Conservation (phyloP, 2,797 vertebrate species). For the Gastrophryne carolinensis region DNA sequence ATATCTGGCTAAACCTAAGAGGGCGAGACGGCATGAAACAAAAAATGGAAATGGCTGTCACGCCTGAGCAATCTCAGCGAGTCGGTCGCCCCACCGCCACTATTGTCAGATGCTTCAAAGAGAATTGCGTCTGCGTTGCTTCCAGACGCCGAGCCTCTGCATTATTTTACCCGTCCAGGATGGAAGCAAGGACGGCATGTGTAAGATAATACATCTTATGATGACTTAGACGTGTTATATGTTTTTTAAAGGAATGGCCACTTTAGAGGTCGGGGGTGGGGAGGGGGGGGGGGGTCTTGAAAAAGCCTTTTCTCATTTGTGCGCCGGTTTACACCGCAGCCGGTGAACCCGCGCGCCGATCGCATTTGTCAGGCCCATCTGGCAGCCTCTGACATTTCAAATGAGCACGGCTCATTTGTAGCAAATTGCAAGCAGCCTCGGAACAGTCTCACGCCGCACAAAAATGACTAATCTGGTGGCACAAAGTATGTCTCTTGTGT, state of each 20-base stretch:
- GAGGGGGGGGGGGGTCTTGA: slow-evolving; percentile 22
- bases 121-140: background rate
- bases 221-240: background rate
- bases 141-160: background rate
- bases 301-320: slow-evolving; percentile 29
- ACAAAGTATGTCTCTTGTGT: slow-evolving; percentile 48
- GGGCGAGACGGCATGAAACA: background rate
- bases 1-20: background rate
- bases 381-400: slow-evolving; percentile 51
- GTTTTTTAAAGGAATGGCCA: background rate
- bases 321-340: slow-evolving; percentile 39
- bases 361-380: slow-evolving; percentile 52
- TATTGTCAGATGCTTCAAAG: slow-evolving; percentile 26
- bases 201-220: background rate
- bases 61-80: background rate
- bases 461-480: slow-evolving; percentile 52
- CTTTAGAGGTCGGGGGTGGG: too few relatives aligned
- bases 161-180: slow-evolving; percentile 2
- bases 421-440: slow-evolving; percentile 52
- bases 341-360: slow-evolving; percentile 43
- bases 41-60: background rate
- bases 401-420: slow-evolving; percentile 51
- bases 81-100: background rate
- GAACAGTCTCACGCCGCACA: slow-evolving; percentile 48
- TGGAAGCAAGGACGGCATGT: background rate